A percentile compares a stretch with the other conserved stretches of the same genome.
Evolutionary conservation across 1,140 invertebrate species (phyloP).

Genomic region (Leptinotarsa texana): DNA sequence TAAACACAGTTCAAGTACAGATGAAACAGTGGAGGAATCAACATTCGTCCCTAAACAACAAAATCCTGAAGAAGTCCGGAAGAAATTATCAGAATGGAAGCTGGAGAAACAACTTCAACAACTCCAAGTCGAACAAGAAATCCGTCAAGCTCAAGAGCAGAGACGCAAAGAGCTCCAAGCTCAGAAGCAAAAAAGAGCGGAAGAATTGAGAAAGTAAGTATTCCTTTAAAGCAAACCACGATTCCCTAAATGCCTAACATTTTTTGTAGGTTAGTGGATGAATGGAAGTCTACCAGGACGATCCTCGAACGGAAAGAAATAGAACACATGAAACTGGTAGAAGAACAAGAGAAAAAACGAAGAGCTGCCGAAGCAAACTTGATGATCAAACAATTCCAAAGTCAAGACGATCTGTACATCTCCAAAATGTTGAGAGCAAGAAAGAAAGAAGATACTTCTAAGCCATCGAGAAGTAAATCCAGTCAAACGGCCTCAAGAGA

Average conservation of each 20-base stretch:
- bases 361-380: conserved; percentile 45
- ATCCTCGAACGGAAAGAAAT: conserved; percentile 31
- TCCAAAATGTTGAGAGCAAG: conserved; percentile 38
- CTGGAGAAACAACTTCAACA: conserved; percentile 23
- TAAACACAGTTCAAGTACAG: neutral
- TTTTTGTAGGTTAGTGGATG: conserved; percentile 22
- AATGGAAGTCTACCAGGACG: conserved; percentile 40
- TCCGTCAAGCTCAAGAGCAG: conserved; percentile 9
- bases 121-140: neutral
- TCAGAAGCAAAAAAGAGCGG: conserved; percentile 18
- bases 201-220: conserved; percentile 16
- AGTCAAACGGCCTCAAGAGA: conserved; percentile 40
- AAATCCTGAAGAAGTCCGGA: conserved; percentile 15
- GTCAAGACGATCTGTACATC: conserved; percentile 47
- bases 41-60: neutral
- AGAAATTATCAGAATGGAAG: conserved; percentile 36
- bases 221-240: no score
- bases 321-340: conserved; percentile 20
- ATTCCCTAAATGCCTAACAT: no score
- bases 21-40: neutral
- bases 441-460: conserved; percentile 25
- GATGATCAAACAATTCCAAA: conserved; percentile 49
- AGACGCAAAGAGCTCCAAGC: conserved; percentile 33
- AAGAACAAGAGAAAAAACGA: conserved; percentile 26
- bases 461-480: conserved; percentile 32